Conservation (phyloP, 2,113 vertebrate genomes). For the Egretta garzetta region DNA sequence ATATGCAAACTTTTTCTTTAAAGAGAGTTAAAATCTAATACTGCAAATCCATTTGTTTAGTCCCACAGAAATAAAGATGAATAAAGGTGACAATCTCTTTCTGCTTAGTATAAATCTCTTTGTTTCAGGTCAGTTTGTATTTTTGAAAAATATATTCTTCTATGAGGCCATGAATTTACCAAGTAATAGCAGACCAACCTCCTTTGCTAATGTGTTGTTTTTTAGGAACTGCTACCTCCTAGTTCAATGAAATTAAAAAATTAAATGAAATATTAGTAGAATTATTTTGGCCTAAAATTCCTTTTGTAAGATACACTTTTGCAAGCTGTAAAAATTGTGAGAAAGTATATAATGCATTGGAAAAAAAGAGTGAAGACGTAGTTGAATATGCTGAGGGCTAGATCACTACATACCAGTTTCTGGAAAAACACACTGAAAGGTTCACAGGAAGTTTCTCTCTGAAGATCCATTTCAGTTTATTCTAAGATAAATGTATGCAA, state of each 20-base stretch:
- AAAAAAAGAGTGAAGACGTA: neutral
- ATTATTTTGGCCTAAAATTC: neutral
- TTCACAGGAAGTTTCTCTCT: neutral
- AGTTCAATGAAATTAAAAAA: neutral
- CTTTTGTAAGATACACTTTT: neutral
- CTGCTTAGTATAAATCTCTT: neutral
- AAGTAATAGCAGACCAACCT: neutral
- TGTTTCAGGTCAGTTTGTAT: neutral
- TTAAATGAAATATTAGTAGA: neutral
- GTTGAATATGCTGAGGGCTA: neutral
- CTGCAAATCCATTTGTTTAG: neutral
- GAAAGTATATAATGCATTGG: neutral
- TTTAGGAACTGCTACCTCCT: neutral
- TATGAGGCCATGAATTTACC: neutral
- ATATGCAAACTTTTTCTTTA: neutral
- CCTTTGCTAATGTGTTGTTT: neutral
- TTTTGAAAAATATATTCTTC: neutral
- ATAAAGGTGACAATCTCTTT: neutral
- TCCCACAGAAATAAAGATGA: neutral
- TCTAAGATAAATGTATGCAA: neutral
- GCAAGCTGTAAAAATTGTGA: neutral
- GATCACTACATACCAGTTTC: neutral
- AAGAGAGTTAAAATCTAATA: neutral
- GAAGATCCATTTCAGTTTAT: constrained; percentile 9
- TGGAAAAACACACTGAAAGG: neutral